Evolutionary conservation across 2,797 vertebrate species (phyloP).

Genomic region (Manis javanica): DNA sequence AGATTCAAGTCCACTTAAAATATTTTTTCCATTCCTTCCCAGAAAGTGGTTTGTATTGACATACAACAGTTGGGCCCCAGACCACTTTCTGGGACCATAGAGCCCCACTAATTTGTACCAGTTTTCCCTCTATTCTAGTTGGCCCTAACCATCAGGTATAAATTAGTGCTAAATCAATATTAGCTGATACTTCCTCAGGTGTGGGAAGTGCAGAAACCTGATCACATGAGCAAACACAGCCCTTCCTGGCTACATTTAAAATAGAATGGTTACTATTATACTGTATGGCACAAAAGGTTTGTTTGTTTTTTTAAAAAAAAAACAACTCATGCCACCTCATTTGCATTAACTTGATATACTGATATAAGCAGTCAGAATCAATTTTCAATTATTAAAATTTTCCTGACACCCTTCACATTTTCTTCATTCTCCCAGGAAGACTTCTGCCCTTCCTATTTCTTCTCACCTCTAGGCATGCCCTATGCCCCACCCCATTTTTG

Average conservation of each 20-base stretch:
- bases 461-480: neutral
- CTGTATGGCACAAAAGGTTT: neutral
- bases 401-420: neutral
- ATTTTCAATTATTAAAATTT: constrained; percentile 2
- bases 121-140: constrained; percentile 55
- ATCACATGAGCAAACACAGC: constrained; percentile 67
- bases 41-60: constrained; percentile 58
- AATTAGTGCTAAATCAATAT: constrained; percentile 79
- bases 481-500: neutral
- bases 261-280: constrained; percentile 51
- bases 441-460: neutral
- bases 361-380: constrained; percentile 10
- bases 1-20: constrained; percentile 24
- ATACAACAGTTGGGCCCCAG: neutral
- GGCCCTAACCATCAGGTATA: constrained; percentile 70
- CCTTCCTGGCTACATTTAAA: constrained; percentile 68
- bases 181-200: constrained; percentile 76
- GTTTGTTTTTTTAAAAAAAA: constrained; percentile 5
- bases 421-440: neutral
- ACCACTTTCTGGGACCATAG: constrained; percentile 33
- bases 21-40: neutral
- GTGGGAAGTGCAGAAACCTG: constrained; percentile 67
- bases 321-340: constrained; percentile 47
- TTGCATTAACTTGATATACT: constrained; percentile 42
- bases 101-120: constrained; percentile 60